Percentiles rank a stretch among this genome's conserved stretches.
These are phyloP conservation scores for Myrmecobius fasciatus DNA, from an alignment of 2,113 vertebrate species.

Conservation along the genomic window DNA sequence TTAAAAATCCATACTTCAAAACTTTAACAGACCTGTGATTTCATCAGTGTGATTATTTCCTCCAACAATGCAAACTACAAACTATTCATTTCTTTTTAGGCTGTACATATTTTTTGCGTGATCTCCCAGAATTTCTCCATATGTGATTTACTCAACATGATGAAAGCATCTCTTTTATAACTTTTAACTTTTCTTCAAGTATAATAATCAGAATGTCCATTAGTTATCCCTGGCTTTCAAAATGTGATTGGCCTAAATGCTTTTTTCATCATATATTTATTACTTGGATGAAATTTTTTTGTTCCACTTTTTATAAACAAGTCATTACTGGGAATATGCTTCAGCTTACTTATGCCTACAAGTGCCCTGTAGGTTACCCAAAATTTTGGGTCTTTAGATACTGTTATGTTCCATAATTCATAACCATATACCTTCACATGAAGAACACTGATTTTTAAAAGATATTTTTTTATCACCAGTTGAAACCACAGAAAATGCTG, in stretches of 20 bases:
- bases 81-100: not conserved
- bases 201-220: not conserved
- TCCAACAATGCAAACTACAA: not conserved
- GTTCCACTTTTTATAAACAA: not conserved
- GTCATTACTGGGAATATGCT: not conserved
- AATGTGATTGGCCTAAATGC: not conserved
- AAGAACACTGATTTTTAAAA: not conserved
- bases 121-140: not conserved
- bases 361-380: not conserved
- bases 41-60: not conserved
- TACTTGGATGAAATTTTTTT: not conserved
- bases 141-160: not conserved
- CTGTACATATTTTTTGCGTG: not conserved
- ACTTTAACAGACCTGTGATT: not conserved
- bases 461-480: not conserved
- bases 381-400: not conserved
- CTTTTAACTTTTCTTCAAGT: not conserved
- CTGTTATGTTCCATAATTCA: not conserved
- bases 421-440: not conserved
- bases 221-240: not conserved
- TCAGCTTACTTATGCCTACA: not conserved
- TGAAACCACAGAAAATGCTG: not conserved
- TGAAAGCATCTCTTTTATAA: not conserved
- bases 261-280: not conserved
- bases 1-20: not conserved